Conservation (phyloP, 2,888 invertebrate species). For the Catocala nupta region DNA sequence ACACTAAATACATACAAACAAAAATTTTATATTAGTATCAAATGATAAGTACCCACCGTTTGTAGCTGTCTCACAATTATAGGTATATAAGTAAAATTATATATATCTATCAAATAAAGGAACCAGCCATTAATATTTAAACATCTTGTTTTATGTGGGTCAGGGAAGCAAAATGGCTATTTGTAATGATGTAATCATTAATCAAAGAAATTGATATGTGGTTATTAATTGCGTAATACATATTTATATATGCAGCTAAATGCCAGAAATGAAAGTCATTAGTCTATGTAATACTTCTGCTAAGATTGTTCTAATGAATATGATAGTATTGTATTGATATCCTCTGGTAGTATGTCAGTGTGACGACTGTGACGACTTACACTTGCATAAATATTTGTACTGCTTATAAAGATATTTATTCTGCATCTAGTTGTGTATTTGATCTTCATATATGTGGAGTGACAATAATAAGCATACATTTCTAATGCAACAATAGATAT, state of each 20-base stretch:
- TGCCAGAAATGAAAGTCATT: conserved; percentile 1
- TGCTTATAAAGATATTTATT: background rate
- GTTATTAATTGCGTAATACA: background rate
- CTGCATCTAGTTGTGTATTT: background rate
- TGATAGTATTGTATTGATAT: background rate
- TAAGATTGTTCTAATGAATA: background rate
- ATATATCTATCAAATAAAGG: too few species aligned
- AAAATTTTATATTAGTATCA: too few species aligned
- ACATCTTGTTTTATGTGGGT: too few species aligned
- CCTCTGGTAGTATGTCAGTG: conserved; percentile 8
- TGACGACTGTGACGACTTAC: background rate
- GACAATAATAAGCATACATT: background rate
- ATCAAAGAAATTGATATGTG: too few species aligned
- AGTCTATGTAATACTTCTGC: conserved; percentile 3
- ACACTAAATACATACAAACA: too few species aligned
- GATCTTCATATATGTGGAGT: background rate
- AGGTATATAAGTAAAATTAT: too few species aligned
- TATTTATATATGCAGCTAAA: background rate
- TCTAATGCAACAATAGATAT: background rate
- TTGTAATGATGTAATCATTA: too few species aligned
- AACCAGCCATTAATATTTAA: too few species aligned
- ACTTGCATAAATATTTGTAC: conserved; percentile 8
- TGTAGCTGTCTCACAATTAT: too few species aligned
- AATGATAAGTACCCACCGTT: too few species aligned
- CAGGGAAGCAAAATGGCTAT: too few species aligned